Evolutionary conservation across 2,113 vertebrate species (phyloP).

Genomic region (Apteryx mantelli): DNA sequence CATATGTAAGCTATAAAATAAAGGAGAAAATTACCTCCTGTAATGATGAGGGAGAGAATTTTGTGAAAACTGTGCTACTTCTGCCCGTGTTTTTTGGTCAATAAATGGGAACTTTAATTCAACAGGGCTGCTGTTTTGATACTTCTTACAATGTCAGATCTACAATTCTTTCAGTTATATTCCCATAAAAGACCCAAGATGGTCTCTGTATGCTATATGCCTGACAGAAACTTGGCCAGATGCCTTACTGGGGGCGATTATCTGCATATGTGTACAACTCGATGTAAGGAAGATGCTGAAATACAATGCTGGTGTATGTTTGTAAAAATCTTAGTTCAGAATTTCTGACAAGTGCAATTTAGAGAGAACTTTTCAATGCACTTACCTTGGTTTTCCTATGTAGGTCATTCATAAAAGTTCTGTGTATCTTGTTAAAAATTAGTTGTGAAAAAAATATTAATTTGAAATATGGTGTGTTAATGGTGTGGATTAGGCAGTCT

Average conservation of each 20-base stretch:
- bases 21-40: background rate
- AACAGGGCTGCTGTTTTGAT: background rate
- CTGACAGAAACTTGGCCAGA: background rate
- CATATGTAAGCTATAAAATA: background rate
- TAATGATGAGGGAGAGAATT: background rate
- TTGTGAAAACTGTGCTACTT: background rate
- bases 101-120: background rate
- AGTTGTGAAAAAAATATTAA: background rate
- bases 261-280: background rate
- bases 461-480: background rate
- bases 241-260: background rate
- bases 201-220: background rate
- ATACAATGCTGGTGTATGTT: background rate
- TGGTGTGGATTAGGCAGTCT: background rate
- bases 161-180: background rate
- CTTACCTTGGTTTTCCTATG: background rate
- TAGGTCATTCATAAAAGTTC: background rate
- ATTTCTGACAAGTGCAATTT: background rate
- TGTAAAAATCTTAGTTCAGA: background rate
- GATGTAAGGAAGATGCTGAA: background rate
- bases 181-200: background rate
- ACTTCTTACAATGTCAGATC: background rate
- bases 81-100: background rate
- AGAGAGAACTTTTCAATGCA: background rate
- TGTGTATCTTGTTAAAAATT: background rate